Percentiles rank a stretch among this genome's conserved stretches.
Evolutionary conservation across 64 coral and sea anemone species (phyloP).

Genomic region (Anthopleura sola): DNA sequence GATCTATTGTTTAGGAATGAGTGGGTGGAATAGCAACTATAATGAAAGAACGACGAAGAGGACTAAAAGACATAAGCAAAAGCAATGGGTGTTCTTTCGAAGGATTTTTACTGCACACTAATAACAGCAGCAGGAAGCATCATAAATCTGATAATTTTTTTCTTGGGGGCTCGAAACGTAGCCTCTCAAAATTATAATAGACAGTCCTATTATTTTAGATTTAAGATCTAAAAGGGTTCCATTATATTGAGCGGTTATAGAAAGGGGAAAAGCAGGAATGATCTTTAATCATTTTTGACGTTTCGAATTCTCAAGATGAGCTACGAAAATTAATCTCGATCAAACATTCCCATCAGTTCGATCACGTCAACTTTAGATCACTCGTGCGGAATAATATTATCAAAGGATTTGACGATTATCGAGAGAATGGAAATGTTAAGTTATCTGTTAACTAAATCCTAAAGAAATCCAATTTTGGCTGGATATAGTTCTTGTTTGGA

Average conservation of each 20-base stretch:
- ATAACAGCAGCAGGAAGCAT: background rate
- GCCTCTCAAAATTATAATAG: background rate
- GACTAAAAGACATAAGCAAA: background rate
- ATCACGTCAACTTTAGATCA: background rate
- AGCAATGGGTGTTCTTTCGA: background rate
- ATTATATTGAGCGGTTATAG: background rate
- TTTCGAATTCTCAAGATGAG: background rate
- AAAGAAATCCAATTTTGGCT: background rate
- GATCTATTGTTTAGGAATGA: background rate
- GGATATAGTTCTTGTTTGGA: background rate
- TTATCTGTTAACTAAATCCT: background rate
- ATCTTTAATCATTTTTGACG: constrained; percentile 13
- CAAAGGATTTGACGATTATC: background rate
- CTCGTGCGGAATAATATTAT: background rate
- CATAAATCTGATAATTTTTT: background rate
- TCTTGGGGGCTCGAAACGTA: background rate
- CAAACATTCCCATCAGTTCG: background rate
- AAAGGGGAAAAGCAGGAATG: background rate
- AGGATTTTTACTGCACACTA: background rate
- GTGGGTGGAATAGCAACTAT: background rate
- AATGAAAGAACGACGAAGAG: background rate
- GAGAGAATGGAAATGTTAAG: constrained; percentile 1
- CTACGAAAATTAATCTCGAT: background rate
- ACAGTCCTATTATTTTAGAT: background rate
- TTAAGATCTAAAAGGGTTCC: background rate